Conservation (phyloP, 2,113 vertebrate species). For the Narcine bancroftii region DNA sequence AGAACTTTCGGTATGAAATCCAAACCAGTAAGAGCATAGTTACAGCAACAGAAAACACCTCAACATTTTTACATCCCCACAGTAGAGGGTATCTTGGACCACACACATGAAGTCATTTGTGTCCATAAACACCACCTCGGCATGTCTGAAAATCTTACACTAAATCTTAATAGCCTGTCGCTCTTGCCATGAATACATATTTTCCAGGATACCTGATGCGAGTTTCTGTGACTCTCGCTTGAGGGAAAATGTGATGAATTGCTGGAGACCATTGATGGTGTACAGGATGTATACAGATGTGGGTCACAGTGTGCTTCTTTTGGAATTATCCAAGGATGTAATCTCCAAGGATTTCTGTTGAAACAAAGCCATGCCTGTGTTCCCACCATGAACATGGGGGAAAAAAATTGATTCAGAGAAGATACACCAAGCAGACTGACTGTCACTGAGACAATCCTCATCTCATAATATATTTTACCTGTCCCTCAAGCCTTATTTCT, state of each 20-base stretch:
- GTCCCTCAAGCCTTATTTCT: neutral
- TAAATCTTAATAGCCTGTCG: neutral
- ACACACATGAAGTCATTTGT: neutral
- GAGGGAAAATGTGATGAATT: neutral
- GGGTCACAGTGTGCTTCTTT: no score
- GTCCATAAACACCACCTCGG: neutral
- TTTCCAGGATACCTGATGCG: neutral
- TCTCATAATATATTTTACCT: neutral
- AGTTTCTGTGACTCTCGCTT: neutral
- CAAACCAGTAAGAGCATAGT: no score
- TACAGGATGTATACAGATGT: no score
- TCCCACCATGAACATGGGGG: no score
- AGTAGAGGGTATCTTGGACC: neutral
- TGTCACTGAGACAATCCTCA: neutral
- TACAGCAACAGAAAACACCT: no score
- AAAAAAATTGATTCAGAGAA: no score
- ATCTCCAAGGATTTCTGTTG: no score
- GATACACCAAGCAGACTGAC: neutral
- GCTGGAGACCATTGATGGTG: no score
- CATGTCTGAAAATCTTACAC: neutral
- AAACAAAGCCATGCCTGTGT: no score
- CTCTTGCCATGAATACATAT: neutral
- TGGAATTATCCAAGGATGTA: no score
- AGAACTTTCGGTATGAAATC: no score
- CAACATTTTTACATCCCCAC: no score